Evolutionary conservation across 92 coral and sea anemone species (phyloP).

Genomic region (Anthopleura xanthogrammica): DNA sequence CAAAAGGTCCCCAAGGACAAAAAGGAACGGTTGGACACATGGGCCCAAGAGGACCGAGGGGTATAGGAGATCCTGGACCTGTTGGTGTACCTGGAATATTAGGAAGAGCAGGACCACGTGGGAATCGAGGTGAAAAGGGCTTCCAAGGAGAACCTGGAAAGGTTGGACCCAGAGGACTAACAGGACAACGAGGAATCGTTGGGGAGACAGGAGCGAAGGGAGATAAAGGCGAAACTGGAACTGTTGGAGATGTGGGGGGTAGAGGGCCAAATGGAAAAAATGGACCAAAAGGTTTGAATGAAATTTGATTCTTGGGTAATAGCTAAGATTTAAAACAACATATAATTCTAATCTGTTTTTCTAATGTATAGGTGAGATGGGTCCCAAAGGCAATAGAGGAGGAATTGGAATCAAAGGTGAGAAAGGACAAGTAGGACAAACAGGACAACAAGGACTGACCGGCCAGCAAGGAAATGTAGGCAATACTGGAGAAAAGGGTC

Average conservation of each 20-base stretch:
- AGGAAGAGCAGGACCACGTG: background rate
- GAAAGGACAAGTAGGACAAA: background rate
- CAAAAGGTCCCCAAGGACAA: background rate
- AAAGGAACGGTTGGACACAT: background rate
- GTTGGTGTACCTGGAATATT: constrained; percentile 4
- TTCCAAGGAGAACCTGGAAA: constrained; percentile 4
- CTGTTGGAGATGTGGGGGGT: no score
- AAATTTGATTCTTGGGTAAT: no score
- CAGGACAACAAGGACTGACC: background rate
- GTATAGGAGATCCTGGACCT: constrained; percentile 10
- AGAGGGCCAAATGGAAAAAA: background rate
- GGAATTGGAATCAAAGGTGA: background rate
- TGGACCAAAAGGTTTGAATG: background rate
- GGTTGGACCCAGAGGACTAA: constrained; percentile 1
- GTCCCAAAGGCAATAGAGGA: background rate
- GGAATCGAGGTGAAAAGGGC: constrained; percentile 9
- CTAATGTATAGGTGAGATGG: background rate
- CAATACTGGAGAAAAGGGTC: constrained; percentile 7
- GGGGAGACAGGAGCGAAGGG: background rate
- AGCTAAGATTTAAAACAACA: background rate
- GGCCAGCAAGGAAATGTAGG: constrained; percentile 1
- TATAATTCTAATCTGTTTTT: background rate
- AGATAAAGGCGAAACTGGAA: no score
- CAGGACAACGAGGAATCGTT: background rate
- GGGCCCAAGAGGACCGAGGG: constrained; percentile 19